These are phyloP conservation scores for Lasioglossum marginatum DNA, from an alignment of 2,888 invertebrate species.

Conservation along the genomic window DNA sequence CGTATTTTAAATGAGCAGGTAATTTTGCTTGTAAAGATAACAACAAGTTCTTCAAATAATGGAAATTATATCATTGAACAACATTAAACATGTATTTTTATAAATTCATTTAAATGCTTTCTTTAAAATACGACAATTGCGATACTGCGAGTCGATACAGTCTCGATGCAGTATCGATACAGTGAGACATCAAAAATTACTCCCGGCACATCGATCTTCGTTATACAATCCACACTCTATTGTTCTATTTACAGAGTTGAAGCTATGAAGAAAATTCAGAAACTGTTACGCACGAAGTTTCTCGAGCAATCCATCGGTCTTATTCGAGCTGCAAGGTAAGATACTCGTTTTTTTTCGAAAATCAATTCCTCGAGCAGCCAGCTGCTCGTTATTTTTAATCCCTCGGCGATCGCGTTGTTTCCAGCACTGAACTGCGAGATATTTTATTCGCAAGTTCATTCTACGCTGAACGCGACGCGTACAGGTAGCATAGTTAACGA, in stretches of 20 bases:
- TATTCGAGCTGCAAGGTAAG: conserved; percentile 91
- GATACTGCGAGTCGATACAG: neutral
- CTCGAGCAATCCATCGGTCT: conserved; percentile 92
- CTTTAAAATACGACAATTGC: no score
- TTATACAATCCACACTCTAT: neutral
- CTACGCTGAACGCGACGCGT: neutral
- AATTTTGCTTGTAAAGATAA: no score
- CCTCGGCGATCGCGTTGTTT: neutral
- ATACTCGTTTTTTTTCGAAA: conserved; percentile 23
- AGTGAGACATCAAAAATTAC: neutral
- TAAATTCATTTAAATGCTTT: no score
- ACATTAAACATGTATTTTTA: no score
- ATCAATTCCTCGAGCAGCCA: conserved; percentile 15
- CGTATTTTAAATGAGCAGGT: no score
- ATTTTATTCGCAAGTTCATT: conserved; percentile 10
- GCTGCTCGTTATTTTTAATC: neutral
- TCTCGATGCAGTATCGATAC: no score
- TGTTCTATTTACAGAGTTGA: conserved; percentile 87
- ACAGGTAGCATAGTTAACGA: conserved; percentile 18
- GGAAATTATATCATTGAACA: no score
- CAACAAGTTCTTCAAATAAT: no score
- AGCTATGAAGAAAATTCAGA: conserved; percentile 95
- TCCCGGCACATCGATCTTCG: neutral
- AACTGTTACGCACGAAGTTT: conserved; percentile 89
- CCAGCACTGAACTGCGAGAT: neutral